A percentile compares a stretch with the other conserved stretches of the same genome.
Evolutionary conservation across 2,113 vertebrate genomes (phyloP).

Genomic region (Daphoenositta chrysoptera): DNA sequence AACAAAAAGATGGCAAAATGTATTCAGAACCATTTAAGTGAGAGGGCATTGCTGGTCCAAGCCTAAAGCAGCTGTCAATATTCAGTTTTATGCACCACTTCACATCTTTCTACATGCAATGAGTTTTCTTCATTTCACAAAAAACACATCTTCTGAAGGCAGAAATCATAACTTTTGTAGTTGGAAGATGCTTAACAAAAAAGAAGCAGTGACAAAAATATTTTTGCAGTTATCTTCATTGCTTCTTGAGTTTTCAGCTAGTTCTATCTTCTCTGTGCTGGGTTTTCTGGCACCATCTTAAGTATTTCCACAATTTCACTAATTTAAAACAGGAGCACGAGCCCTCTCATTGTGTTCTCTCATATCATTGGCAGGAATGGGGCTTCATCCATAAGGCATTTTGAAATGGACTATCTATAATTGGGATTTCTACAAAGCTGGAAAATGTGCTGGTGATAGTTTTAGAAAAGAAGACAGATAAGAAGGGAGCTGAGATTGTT

Average conservation of each 20-base stretch:
- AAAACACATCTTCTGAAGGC: background rate
- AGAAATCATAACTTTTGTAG: background rate
- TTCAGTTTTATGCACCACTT: background rate
- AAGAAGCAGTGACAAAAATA: background rate
- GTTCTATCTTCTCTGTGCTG: background rate
- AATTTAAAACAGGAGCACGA: background rate
- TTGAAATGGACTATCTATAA: conserved; percentile 29
- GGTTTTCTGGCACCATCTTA: background rate
- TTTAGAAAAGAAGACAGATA: conserved; percentile 2
- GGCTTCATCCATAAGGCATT: background rate
- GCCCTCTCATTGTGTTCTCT: background rate
- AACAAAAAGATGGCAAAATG: background rate
- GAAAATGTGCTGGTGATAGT: background rate
- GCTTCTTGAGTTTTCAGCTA: background rate
- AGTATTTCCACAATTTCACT: background rate
- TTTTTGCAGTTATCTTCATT: background rate
- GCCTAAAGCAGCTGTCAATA: background rate
- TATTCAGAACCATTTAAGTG: background rate
- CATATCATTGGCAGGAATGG: background rate
- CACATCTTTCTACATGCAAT: background rate
- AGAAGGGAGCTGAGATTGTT: background rate
- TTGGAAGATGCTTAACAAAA: background rate
- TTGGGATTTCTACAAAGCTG: background rate
- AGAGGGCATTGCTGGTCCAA: background rate
- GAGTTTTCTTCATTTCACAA: background rate